phyloP scores from a whole-genome alignment of 2,888 invertebrate genomes.

The Chymomyza fuscimana region DNA sequence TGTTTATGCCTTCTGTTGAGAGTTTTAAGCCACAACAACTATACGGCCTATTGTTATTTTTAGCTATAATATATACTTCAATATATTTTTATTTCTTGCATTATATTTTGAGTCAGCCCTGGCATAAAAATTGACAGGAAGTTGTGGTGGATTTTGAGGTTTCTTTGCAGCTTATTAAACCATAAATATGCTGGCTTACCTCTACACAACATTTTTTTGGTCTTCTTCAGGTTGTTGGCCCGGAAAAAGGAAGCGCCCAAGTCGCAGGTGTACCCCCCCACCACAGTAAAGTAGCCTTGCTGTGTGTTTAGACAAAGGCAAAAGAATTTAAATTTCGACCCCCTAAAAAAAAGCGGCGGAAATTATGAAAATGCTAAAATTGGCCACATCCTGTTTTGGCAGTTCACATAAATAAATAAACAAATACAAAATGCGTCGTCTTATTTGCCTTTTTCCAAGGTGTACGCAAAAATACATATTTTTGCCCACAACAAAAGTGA shows the following conservation, averaged over 20 bases:
- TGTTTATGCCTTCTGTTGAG: no score
- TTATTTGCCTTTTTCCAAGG: slow-evolving; percentile 11
- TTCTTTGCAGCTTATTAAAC: slow-evolving; percentile 52
- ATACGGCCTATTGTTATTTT: not conserved
- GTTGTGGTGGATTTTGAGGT: not conserved
- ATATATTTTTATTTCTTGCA: not conserved
- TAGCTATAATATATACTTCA: not conserved
- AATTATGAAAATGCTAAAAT: slow-evolving; percentile 70
- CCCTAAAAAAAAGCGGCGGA: slow-evolving; percentile 43
- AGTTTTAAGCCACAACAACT: not conserved
- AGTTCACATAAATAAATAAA: slow-evolving; percentile 19
- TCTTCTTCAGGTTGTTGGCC: slow-evolving; percentile 18
- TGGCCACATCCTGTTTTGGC: slow-evolving; percentile 57
- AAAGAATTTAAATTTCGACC: not conserved
- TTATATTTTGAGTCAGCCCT: slow-evolving; percentile 2
- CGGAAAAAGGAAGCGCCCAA: slow-evolving; percentile 3
- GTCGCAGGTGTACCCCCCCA: slow-evolving; percentile 4
- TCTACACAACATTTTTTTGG: slow-evolving; percentile 21
- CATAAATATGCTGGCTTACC: slow-evolving; percentile 55
- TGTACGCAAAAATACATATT: not conserved
- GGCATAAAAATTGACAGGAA: slow-evolving; percentile 6
- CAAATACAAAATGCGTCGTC: slow-evolving; percentile 2
- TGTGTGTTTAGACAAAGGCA: slow-evolving; percentile 32
- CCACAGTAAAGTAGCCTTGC: not conserved
- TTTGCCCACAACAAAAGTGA: not conserved